phyloP scores from a whole-genome alignment of 2,888 invertebrate genomes.

The Nemotelus pantherinus region DNA sequence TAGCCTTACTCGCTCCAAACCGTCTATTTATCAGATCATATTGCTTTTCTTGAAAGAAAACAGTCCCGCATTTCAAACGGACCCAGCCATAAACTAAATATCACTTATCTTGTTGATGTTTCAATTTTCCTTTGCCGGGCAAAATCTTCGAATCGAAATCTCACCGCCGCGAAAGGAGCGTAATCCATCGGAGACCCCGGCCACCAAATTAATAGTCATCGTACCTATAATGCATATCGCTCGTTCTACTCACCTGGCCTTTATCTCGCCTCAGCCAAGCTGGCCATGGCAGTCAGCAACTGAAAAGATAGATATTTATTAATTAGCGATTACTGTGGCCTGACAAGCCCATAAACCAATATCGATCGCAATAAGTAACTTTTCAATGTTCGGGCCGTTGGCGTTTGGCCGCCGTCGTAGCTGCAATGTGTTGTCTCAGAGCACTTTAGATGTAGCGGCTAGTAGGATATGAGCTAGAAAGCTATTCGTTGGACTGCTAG shows the following conservation, averaged over 20 bases:
- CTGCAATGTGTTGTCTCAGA: not conserved
- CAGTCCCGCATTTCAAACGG: slow-evolving; percentile 24
- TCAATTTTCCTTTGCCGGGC: slow-evolving; percentile 34
- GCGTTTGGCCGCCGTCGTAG: no score
- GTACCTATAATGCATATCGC: slow-evolving; percentile 22
- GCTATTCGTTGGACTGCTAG: slow-evolving; percentile 15
- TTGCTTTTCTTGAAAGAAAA: slow-evolving; percentile 29
- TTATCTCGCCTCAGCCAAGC: not conserved
- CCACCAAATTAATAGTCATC: slow-evolving; percentile 18
- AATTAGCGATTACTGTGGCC: slow-evolving; percentile 40
- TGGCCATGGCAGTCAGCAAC: slow-evolving; percentile 14
- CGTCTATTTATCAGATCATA: slow-evolving; percentile 27
- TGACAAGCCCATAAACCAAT: slow-evolving; percentile 42
- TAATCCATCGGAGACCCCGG: not conserved
- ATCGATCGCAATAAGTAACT: slow-evolving; percentile 41
- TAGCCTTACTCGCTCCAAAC: not conserved
- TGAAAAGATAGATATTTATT: slow-evolving; percentile 31
- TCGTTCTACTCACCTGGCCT: slow-evolving; percentile 5
- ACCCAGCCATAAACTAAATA: slow-evolving; percentile 38
- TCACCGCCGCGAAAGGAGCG: not conserved
- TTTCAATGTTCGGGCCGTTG: slow-evolving; percentile 30
- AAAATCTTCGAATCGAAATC: slow-evolving; percentile 26
- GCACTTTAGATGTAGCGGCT: slow-evolving; percentile 19
- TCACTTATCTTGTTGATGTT: slow-evolving; percentile 37
- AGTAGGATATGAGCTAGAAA: not conserved